phyloP scores from a whole-genome alignment of 2,888 invertebrate genomes.

The Aspidiotus destructor region DNA sequence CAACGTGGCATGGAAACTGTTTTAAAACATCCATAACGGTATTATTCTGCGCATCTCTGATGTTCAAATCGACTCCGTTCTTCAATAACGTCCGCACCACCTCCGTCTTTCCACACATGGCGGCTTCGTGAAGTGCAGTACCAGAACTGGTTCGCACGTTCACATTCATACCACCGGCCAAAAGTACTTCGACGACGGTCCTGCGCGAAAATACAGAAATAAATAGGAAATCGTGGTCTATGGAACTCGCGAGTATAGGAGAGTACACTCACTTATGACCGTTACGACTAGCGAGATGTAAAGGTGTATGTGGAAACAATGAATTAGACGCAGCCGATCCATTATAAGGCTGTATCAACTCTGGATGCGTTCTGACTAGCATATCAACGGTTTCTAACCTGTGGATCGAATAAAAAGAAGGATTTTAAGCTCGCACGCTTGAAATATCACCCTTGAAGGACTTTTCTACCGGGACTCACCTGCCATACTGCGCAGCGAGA shows the following conservation, averaged over 20 bases:
- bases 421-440: not conserved
- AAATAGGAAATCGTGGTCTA: not conserved
- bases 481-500: constrained; percentile 85
- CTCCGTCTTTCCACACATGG: constrained; percentile 79
- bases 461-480: constrained; percentile 52
- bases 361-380: constrained; percentile 72
- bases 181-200: constrained; percentile 69
- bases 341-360: constrained; percentile 62
- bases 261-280: constrained; percentile 66
- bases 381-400: constrained; percentile 80
- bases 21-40: constrained; percentile 79
- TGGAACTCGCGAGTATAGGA: not conserved
- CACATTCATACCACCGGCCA: constrained; percentile 77
- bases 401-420: constrained; percentile 35
- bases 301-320: constrained; percentile 66
- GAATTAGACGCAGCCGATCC: constrained; percentile 43
- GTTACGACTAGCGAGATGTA: constrained; percentile 88
- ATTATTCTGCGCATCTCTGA: constrained; percentile 66
- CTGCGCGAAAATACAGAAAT: constrained; percentile 43
- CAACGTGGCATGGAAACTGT: constrained; percentile 80
- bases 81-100: constrained; percentile 73
- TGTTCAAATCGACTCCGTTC: constrained; percentile 69
- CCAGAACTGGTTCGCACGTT: constrained; percentile 78
- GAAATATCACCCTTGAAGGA: not conserved
- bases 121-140: constrained; percentile 87